These are phyloP conservation scores for Drosophila ambigua DNA, from an alignment of 1,140 invertebrate genomes.

Conservation along the genomic window DNA sequence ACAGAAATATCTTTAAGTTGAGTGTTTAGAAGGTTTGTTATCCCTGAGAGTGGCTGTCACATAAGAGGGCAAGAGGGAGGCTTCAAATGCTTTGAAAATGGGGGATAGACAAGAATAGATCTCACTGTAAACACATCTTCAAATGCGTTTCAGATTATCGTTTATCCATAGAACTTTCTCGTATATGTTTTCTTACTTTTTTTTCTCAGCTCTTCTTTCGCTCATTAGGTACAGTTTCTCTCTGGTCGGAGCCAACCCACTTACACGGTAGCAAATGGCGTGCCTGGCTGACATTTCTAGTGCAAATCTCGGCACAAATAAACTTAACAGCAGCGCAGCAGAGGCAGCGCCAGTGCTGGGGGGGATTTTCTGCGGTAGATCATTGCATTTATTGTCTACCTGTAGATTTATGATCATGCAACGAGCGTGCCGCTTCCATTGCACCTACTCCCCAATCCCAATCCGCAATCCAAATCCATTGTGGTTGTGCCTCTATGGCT, in stretches of 20 bases:
- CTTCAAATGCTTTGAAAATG: no score
- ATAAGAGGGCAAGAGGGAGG: no score
- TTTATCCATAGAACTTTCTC: no score
- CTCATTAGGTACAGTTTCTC: not conserved
- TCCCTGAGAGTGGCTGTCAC: no score
- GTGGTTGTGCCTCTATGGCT: constrained; percentile 25
- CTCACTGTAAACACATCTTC: no score
- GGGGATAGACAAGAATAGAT: no score
- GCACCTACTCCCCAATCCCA: constrained; percentile 34
- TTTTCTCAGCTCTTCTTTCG: constrained; percentile 2
- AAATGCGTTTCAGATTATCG: no score
- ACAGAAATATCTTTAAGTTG: no score
- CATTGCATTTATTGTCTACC: constrained; percentile 56
- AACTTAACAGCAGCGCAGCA: constrained; percentile 15
- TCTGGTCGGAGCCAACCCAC: not conserved
- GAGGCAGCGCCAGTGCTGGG: not conserved
- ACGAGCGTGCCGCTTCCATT: constrained; percentile 48
- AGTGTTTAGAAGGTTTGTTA: no score
- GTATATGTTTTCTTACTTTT: not conserved
- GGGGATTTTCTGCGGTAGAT: constrained; percentile 14
- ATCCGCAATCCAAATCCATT: not conserved
- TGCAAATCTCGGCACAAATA: constrained; percentile 54
- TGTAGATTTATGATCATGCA: constrained; percentile 63
- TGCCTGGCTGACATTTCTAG: constrained; percentile 55
- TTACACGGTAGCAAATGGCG: constrained; percentile 34